phyloP scores from a whole-genome alignment of 2,113 vertebrate genomes.

The Narcine bancroftii region DNA sequence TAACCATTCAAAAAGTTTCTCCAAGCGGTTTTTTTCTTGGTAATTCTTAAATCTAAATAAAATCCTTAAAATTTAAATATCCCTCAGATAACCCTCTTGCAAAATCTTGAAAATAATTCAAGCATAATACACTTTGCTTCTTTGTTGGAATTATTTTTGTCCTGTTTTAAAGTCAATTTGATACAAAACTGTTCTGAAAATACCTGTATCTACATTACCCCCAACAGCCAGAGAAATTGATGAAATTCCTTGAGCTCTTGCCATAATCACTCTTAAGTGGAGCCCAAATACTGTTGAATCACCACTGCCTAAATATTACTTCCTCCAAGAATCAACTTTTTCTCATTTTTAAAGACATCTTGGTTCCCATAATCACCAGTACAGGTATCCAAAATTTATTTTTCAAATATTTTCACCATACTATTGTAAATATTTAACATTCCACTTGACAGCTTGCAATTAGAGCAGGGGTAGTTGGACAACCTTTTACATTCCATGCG shows the following conservation, averaged over 20 bases:
- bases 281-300: neutral
- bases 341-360: neutral
- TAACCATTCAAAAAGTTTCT: neutral
- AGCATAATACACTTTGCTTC: neutral
- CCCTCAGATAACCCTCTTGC: neutral
- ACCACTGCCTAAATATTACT: neutral
- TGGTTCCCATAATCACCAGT: neutral
- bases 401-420: neutral
- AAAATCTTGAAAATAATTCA: neutral
- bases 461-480: no score
- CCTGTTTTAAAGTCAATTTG: neutral
- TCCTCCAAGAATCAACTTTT: neutral
- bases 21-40: neutral
- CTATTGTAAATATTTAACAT: neutral
- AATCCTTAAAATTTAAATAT: neutral
- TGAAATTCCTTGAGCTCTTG: neutral
- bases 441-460: neutral
- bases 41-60: neutral
- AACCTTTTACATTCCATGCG: no score
- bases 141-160: neutral
- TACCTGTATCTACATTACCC: neutral
- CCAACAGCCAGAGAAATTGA: neutral
- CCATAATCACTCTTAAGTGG: neutral
- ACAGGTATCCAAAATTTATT: neutral
- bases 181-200: neutral